Evolutionary conservation across 2,113 vertebrate species (phyloP).

Genomic region (Leptobrachium ailaonicum): DNA sequence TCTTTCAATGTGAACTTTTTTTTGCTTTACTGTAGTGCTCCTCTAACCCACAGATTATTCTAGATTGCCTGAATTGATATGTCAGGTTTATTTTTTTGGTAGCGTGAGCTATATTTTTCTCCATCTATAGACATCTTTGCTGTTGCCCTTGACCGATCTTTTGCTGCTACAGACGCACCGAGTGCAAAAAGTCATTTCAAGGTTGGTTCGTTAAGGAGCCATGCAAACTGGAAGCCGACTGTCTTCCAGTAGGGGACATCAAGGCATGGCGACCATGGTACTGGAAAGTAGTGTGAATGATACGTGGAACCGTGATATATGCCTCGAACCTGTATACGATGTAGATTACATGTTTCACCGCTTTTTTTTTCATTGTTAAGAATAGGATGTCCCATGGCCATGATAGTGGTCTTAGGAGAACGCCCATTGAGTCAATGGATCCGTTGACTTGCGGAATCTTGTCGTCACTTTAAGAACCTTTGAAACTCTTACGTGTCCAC

Average conservation of each 20-base stretch:
- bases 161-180: neutral
- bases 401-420: too few species aligned
- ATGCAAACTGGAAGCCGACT: neutral
- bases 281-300: neutral
- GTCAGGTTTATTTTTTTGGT: conserved; percentile 45
- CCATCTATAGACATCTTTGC: conserved; percentile 11
- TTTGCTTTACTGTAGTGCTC: conserved; percentile 56
- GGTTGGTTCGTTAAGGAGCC: neutral
- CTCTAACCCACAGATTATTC: conserved; percentile 56
- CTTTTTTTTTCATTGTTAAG: too few species aligned
- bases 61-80: conserved; percentile 54
- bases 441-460: too few species aligned
- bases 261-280: neutral
- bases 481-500: too few species aligned
- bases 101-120: conserved; percentile 7
- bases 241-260: too few species aligned
- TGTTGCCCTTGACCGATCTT: conserved; percentile 14
- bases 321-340: neutral
- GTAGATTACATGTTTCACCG: too few species aligned
- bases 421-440: too few species aligned
- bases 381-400: too few species aligned
- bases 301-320: neutral
- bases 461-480: too few species aligned
- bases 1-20: conserved; percentile 47
- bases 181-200: neutral